Evolutionary conservation across 2,113 vertebrate species (phyloP), one percentile per base, ranked within the genome.

Genomic region (Tinamus guttatus): DNA sequence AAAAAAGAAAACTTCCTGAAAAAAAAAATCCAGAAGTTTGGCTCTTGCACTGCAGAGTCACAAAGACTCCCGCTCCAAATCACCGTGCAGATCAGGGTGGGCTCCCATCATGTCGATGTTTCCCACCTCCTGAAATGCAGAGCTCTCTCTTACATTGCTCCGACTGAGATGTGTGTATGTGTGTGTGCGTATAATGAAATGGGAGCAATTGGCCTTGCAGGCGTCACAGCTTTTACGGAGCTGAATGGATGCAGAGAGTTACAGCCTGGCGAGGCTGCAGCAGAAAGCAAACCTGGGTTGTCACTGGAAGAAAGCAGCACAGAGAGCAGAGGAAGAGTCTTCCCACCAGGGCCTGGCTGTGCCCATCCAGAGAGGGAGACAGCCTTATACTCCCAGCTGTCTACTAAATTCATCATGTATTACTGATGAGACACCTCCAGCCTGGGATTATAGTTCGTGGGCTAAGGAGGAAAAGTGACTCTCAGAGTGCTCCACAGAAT

Each of bases 181-280:
- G 13, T 17, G 9, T 75, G 21, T 14, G 22, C 9, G 15, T n/a
- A 11, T 85, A 51, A 64, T 22, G 16, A 85, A 73, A 60, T 40
- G 10, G 22, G 17, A 92, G 5, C 5, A 88, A 90, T 17, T 11
- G 16, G n/a, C 30, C 18, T 45, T 73, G 54, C 30, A 17, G 21
- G 30, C 81, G n/a, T 78, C 51, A 41, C 19, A 65, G 34, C 45
- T 87, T 68, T 71, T 38, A 71, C 13, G 64, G 47, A 85, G 7
- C 10, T 74, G 70, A 69, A 73, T 0, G 3, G 43, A 34, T 32
- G 4, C 38, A 0, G 0, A 83, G 60, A 24, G 8, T 52, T 76
- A 27, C 38, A 76, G 17, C 30, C 2, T 5, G 65, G 24, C 0
- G 30, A 81, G 16, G 1, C 2, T 7, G 7, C 65, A 73, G 32